Base-by-base conservation (phyloP, 1,140 invertebrate genomes). In the Lamellibrachia luymesi region DNA sequence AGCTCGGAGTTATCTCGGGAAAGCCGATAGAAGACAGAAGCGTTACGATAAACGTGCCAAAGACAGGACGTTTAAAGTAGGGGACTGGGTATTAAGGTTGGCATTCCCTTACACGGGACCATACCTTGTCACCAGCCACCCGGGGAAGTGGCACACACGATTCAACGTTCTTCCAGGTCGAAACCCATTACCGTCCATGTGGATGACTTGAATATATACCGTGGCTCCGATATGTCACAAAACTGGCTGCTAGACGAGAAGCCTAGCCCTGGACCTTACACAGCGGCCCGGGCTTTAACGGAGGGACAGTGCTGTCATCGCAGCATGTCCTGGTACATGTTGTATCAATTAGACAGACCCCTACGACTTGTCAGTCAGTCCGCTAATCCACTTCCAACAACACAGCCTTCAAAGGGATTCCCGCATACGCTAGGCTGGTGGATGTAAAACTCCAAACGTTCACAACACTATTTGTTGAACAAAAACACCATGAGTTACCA, bases 21-120 rank as follows among this genome's bases (percentile, higher is more conserved):
- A 92, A 52, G 92, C 92, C 6, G 92, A 2, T 8, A 52, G 52
- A n/a, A 51, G 92, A 51, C 92, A 92, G 92, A 92, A 92, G 0
- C 10, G 92, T 27, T 51, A 91, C 17, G 90, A 91, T 91, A 51
- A 49, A 51, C 90, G 90, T 8, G 90, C 49, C 25, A 51, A 91
- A 51, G 50, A 50, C 38, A 13, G 90, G 10, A 50, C n/a, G 49
- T 91, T 91, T 51, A 91, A 51, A 50, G 22, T 91, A 7, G 90
- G 90, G 10, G 50, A 91, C 38, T 91, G 90, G 90, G n/a, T 91
- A 50, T 91, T 91, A 51, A 8, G 90, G 50, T n/a, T 91, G 90
- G 50, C 38, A 49, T n/a, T 91, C 27, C 50, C 90, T n/a, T 91
- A 91, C 50, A 27, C 90, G 2, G 90, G 90, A n/a, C 90, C 90